Conservation (phyloP, 1,140 invertebrate species). For the Pantala flavescens region DNA sequence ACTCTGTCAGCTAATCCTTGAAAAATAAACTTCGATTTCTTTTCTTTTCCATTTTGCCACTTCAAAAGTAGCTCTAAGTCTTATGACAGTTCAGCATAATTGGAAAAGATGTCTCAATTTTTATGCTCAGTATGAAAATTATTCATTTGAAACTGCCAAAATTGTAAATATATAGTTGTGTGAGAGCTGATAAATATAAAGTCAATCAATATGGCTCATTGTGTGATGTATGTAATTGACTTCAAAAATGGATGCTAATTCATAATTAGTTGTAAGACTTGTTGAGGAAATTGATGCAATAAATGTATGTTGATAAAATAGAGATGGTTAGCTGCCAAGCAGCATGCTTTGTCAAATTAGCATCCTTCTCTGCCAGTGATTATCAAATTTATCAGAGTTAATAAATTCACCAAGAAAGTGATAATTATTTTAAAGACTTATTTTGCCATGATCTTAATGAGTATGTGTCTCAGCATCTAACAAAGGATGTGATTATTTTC, state of each 20-base stretch:
- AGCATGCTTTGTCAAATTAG: not conserved
- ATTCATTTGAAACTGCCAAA: not conserved
- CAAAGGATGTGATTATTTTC: not conserved
- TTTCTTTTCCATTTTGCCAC: not conserved
- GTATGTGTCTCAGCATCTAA: too few species aligned
- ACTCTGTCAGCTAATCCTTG: too few species aligned
- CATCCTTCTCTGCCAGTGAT: not conserved
- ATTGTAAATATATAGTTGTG: not conserved
- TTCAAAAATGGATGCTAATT: not conserved
- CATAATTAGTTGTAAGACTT: not conserved
- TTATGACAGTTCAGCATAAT: not conserved
- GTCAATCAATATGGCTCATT: too few species aligned
- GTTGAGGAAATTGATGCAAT: not conserved
- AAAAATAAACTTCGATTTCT: too few species aligned
- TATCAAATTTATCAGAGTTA: not conserved
- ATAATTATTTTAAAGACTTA: too few species aligned
- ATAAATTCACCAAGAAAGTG: not conserved
- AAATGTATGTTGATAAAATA: not conserved
- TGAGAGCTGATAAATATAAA: too few species aligned
- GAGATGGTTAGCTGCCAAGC: conserved; percentile 2
- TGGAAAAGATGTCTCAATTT: not conserved
- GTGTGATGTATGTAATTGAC: too few species aligned
- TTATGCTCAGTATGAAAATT: not conserved
- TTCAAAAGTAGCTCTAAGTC: not conserved
- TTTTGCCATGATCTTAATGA: too few species aligned